Base-by-base conservation (phyloP, 1,140 invertebrate genomes). In the Platyura marginata region DNA sequence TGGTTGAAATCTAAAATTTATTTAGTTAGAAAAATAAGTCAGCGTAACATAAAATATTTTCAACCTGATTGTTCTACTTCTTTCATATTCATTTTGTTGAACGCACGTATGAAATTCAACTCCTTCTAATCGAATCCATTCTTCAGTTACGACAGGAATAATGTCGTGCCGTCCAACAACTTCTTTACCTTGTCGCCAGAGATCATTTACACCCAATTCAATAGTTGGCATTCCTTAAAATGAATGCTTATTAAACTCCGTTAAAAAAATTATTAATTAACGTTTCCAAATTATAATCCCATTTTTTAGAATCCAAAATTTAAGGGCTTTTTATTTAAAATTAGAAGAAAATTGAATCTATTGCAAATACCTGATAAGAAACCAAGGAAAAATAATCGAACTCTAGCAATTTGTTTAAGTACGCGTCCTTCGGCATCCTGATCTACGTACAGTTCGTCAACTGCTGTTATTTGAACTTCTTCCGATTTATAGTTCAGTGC, bases 111-210 rank as follows among this genome's bases (percentile, higher is more conserved):
- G 93, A 61, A 98, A 96, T 60, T 98, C 91, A 1, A 88, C 74
- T 19, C 80, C 75, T 66, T 99, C 93, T 4, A 98, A 72, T 35
- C 88, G 75, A 52, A 99, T 98, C 96, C 96, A 99, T 65, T 98
- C 91, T 65, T 99, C 96, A 0, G 96, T 98, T 43, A 91, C 88
- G 22, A 98, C 93, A 8, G 95, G 95, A 53, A 99, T 94, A 55
- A 99, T 99, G 63, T 99, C 96, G 62, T 98, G 91, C 15, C 96
- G 70, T 1, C 96, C 92, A 0, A 99, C 96, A 13, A 99, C 91
- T 72, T 99, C 96, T 66, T 91, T 91, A 8, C 96, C 96, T 66
- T 97, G 90, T 8, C 95, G 69, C 57, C 83, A 74, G 68, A 94
- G 77, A 60, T 99, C 96, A 62, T 99, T 99, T 11, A 99, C 76